Base-by-base conservation (phyloP, 1,140 invertebrate species). In the Battus philenor region DNA sequence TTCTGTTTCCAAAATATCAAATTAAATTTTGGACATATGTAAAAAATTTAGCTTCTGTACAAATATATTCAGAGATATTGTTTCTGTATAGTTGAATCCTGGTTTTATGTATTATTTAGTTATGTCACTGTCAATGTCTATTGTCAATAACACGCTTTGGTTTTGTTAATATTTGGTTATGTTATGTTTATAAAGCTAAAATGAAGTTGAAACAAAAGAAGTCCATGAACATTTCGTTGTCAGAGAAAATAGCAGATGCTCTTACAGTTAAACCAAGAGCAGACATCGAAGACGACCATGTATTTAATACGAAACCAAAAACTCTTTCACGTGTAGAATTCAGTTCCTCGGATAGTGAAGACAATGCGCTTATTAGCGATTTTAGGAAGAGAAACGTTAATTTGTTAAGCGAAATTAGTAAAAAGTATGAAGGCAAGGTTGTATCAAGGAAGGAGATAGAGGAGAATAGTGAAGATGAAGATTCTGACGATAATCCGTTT, bases 381-480 rank as follows among this genome's bases (percentile, higher is more conserved):
- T 89, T 93, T 62, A 83, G 90, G 1, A 92, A 89, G 56, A 71
- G 86, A 56, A 93, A 91, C 62, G 76, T 91, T 2, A 87, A 90
- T 66, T 75, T 91, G 32, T 63, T 94, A 9, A 90, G 89, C 47
- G 90, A 93, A 52, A 61, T 90, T 15, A 92, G 93, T 75, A 86
- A 89, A 47, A 91, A 90, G 45, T 95, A 95, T 76, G 88, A 89
- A 31, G 93, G 93, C 0, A 90, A 90, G 84, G 90, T 92, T 32
- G 75, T 88, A 12, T 89, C 89, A 2, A 55, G 68, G n/a, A 77
- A 82, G 38, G 66, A 81, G 16, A 50, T 62, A 34, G 54, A 70
- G 4, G 44, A 17, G 16, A 47, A 54, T 27, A 34, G 12, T 2
- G 44, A 43, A 8, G 44, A 41, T 9, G 1, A 16, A 8, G 27